Evolutionary conservation across 1,140 invertebrate genomes (phyloP), one percentile per base, ranked within the genome.

Genomic region (Orchestia grillus): DNA sequence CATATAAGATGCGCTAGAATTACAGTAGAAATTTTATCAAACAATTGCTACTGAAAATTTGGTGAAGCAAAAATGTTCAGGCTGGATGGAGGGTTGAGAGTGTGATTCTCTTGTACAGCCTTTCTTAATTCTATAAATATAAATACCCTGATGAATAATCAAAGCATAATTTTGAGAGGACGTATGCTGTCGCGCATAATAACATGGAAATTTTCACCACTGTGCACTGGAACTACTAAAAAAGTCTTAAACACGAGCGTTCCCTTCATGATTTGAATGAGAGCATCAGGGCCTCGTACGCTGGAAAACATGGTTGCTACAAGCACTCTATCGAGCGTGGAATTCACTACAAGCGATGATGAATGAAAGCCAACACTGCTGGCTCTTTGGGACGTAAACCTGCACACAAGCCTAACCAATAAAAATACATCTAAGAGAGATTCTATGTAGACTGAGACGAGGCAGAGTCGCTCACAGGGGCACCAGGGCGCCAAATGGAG

Each of bases 401-500:
- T 77, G 62, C 62, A 77, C 62, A 77, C 28, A 77, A 77, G 62
- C 62, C 62, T 77, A 77, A 23, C 36, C 11, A 77, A 77, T 36
- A 36, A 77, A 77, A 36, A 15, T 77, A 77, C 28, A 77, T 77
- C 28, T 77, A 77, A 19, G 62, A 77, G 62, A 77, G 62, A 77
- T 77, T 77, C 62, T 8, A 77, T 28, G 8, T 8, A 42, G 88
- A 77, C 62, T 41, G 88, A 42, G 88, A 91, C 36, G 43, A 47
- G 92, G 92, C 92, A 45, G 92, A 47, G 92, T 94, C 92, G 43
- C 41, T 40, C 11, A 15, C 6, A 45, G 44, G 11, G 15, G 44
- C 92, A 94, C 44, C 44, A 47, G 92, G 92, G 11, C 92, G 43
- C 92, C 92, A 94, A n/a, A 94, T 44, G 36, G 92, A n/a, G 40